Evolutionary conservation across 2,797 vertebrate species (phyloP).

Genomic region (Chelonia mydas): DNA sequence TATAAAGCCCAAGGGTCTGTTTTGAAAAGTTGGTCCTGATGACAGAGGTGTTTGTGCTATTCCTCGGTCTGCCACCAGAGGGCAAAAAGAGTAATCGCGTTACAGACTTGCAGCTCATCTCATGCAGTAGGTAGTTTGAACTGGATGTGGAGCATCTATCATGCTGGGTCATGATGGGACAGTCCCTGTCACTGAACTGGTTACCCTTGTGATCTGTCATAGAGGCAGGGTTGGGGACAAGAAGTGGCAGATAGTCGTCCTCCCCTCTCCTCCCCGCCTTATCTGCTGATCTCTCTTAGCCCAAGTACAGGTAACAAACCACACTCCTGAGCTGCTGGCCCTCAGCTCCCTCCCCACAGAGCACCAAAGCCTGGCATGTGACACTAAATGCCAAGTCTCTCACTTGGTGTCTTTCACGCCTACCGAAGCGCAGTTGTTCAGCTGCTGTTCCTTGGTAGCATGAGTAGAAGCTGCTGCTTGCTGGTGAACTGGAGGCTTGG

Average conservation of each 20-base stretch:
- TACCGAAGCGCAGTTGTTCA: background rate
- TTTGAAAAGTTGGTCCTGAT: background rate
- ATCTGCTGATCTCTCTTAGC: background rate
- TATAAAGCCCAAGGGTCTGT: background rate
- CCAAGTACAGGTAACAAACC: background rate
- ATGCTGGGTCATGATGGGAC: background rate
- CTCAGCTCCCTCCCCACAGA: background rate
- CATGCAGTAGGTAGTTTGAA: background rate
- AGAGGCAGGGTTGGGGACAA: background rate
- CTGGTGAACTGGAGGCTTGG: background rate
- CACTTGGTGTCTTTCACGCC: background rate
- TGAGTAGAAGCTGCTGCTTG: background rate
- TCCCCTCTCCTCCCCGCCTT: background rate
- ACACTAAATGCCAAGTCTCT: background rate
- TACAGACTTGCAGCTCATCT: background rate
- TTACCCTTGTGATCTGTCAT: background rate
- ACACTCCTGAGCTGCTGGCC: background rate
- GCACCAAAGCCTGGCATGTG: background rate
- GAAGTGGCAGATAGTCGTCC: background rate
- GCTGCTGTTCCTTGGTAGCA: background rate
- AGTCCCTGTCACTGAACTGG: rapidly evolving
- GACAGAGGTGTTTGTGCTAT: background rate
- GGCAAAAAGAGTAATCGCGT: constrained; percentile 3
- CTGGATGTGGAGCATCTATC: background rate
- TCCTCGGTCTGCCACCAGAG: constrained; percentile 58